phyloP scores from a whole-genome alignment of 2,888 invertebrate genomes.

The Cheilosia variabilis region DNA sequence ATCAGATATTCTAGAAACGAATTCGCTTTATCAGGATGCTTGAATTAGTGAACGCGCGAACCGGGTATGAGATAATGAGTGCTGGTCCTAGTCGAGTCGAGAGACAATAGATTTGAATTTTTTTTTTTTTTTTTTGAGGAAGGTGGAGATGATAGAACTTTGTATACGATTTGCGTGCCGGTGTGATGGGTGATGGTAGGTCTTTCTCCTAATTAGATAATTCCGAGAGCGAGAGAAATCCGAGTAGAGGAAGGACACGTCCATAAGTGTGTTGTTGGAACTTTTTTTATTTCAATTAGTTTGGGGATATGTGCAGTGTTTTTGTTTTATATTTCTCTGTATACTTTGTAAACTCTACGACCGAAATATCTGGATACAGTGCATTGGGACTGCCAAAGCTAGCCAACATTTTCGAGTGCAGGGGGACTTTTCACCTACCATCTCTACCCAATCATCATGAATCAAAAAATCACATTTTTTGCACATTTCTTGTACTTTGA shows the following conservation, averaged over 20 bases:
- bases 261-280: neutral
- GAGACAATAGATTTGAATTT: constrained; percentile 48
- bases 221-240: neutral
- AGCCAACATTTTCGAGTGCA: too few relatives aligned
- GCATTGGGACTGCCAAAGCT: too few relatives aligned
- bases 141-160: constrained; percentile 21
- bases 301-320: neutral
- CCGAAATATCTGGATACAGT: too few relatives aligned
- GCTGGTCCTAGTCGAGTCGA: constrained; percentile 40
- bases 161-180: neutral
- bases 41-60: constrained; percentile 61
- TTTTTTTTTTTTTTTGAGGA: neutral
- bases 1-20: constrained; percentile 73
- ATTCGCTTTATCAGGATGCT: constrained; percentile 70
- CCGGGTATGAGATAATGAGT: constrained; percentile 56
- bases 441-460: too few relatives aligned
- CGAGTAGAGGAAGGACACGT: neutral
- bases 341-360: too few relatives aligned
- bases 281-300: neutral
- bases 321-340: too few relatives aligned
- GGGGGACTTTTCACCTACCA: too few relatives aligned
- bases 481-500: too few relatives aligned
- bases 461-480: too few relatives aligned
- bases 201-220: neutral
- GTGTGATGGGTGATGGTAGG: neutral